Evolutionary conservation across 2,888 invertebrate genomes (phyloP).

Genomic region (Dione juno): DNA sequence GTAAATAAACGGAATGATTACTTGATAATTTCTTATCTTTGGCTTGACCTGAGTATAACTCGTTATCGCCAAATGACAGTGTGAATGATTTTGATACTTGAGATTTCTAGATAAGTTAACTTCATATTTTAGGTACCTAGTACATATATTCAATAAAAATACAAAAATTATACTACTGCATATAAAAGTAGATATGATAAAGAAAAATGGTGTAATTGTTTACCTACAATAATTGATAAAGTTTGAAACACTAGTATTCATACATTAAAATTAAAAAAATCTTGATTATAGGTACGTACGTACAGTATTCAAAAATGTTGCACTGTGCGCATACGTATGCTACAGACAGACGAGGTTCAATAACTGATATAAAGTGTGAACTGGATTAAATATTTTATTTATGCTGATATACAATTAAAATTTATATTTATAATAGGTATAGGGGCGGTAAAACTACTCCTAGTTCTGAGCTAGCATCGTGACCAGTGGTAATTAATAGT

Average conservation of each 20-base stretch:
- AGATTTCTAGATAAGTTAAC: slow-evolving; percentile 29
- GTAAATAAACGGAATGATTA: slow-evolving; percentile 10
- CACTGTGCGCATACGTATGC: neutral
- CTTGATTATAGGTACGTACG: no score
- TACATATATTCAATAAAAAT: neutral
- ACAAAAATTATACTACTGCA: neutral
- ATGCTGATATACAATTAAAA: neutral
- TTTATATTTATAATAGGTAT: neutral
- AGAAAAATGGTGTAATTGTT: neutral
- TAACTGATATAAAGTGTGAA: slow-evolving; percentile 1
- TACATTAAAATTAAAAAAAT: no score
- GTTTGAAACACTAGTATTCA: no score
- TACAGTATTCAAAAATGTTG: neutral
- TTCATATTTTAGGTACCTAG: neutral
- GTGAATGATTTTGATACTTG: slow-evolving; percentile 17
- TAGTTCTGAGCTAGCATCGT: neutral
- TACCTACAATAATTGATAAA: no score
- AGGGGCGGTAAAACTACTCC: neutral
- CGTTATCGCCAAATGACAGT: slow-evolving; percentile 34
- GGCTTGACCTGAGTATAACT: slow-evolving; percentile 14
- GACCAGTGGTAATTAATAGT: slow-evolving; percentile 14
- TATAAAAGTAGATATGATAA: neutral
- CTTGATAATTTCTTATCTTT: slow-evolving; percentile 20
- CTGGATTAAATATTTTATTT: neutral
- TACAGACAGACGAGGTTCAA: slow-evolving; percentile 7